Evolutionary conservation across 2,797 vertebrate species (phyloP).

Genomic region (Triplophysa yarkandensis): DNA sequence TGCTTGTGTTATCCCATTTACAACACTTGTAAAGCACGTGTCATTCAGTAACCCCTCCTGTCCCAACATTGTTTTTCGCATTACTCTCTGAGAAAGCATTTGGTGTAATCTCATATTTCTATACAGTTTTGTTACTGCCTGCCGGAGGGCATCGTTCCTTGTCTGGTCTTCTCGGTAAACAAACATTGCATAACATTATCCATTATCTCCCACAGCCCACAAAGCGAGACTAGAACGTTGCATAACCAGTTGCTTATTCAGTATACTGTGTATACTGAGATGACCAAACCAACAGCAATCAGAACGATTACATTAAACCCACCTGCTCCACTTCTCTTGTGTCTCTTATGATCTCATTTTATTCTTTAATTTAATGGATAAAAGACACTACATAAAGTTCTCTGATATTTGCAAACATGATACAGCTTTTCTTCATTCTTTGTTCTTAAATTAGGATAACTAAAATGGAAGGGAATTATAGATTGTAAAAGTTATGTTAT

Average conservation of each 20-base stretch:
- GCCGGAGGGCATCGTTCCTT: constrained; percentile 17
- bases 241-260: constrained; percentile 46
- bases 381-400: too few relatives aligned
- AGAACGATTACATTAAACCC: constrained; percentile 10
- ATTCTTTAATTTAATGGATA: too few relatives aligned
- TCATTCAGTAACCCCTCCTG: not conserved
- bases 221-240: constrained; percentile 40
- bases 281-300: constrained; percentile 8
- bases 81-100: constrained; percentile 5
- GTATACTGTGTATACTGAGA: constrained; percentile 1
- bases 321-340: not conserved
- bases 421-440: too few relatives aligned
- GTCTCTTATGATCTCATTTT: too few relatives aligned
- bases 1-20: not conserved
- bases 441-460: too few relatives aligned
- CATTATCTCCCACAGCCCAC: constrained; percentile 41
- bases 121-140: constrained; percentile 4
- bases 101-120: constrained; percentile 20
- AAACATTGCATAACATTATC: constrained; percentile 52
- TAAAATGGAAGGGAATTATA: too few relatives aligned
- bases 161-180: constrained; percentile 28
- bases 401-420: too few relatives aligned
- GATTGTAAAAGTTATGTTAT: too few relatives aligned
- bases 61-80: not conserved
- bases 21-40: not conserved